Conservation (phyloP, 1,140 invertebrate species). For the Drosophila punjabiensis region DNA sequence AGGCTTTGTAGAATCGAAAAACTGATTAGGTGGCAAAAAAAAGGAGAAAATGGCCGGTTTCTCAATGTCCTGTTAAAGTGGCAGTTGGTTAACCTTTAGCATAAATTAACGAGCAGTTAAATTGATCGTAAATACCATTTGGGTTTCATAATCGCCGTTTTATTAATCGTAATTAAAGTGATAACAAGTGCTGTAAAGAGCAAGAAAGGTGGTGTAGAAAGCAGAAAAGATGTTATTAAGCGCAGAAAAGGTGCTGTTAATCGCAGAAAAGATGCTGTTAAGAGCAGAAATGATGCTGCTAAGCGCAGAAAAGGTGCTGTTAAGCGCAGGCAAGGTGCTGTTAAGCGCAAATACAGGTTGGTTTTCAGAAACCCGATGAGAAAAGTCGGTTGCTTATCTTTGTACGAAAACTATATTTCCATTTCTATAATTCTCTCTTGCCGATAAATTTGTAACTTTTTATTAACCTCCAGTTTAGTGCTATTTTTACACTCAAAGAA, state of each 20-base stretch:
- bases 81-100: not conserved
- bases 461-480: not conserved
- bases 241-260: too few relatives aligned
- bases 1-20: constrained; percentile 21
- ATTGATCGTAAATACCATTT: not conserved
- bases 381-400: not conserved
- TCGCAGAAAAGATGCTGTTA: too few relatives aligned
- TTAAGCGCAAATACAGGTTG: too few relatives aligned
- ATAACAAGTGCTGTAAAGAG: not conserved
- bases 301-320: too few relatives aligned
- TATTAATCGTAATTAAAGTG: not conserved
- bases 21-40: constrained; percentile 44
- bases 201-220: not conserved
- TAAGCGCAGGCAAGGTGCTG: too few relatives aligned
- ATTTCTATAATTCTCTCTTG: too few relatives aligned
- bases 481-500: not conserved
- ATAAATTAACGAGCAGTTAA: not conserved
- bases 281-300: too few relatives aligned
- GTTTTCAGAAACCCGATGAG: not conserved
- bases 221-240: too few relatives aligned
- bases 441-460: too few relatives aligned
- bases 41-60: not conserved
- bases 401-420: too few relatives aligned
- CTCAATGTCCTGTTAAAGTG: constrained; percentile 1
- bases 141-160: not conserved